Evolutionary conservation across 64 coral and sea anemone species (phyloP), one percentile per base, ranked within the genome.

Genomic region (Stichodactyla mertensii): DNA sequence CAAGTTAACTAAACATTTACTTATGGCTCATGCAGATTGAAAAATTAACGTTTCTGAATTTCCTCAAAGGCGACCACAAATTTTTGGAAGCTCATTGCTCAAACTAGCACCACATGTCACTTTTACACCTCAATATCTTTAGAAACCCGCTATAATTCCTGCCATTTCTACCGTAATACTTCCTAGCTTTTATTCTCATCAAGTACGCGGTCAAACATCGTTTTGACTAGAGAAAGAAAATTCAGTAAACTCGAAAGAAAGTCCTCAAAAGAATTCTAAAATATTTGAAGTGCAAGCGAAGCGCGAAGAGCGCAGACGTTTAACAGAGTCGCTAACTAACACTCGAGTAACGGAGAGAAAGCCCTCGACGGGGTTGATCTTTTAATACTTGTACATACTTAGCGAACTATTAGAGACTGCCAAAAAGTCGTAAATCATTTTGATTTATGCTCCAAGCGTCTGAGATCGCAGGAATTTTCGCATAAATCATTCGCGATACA

Each of bases 41-140:
- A 83, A 62, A 83, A 52, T 54, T 82, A 19, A 36, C 82, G 54
- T 5, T 82, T 31, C 12, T 71, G n/a, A 27, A 52, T 81, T 82
- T 87, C 85, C 61, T 82, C 28, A 27, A 64, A 20, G 5, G 26
- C 51, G 85, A 87, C 90, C 90, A 83, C 90, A 92, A 66, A 45
- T 45, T 45, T 91, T 87, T 86, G 77, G 60, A 78, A 87, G n/a
- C 61, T 86, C 90, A 92, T 92, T 87, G 58, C 85, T 92, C 90
- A 92, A 87, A 70, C 84, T 87, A 51, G 24, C 90, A 87, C 90
- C 83, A 87, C 66, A 92, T 92, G 90, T 92, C 90, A 87, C 7
- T 87, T 92, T 87, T 92, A 92, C 90, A 92, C 90, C 90, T 92
- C 57, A 6, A 6, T 57, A 67, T 71, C 77, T 87, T 31, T 71